These are phyloP conservation scores for Rhinogobio ventralis DNA, from an alignment of 2,797 vertebrate species.

Conservation along the genomic window DNA sequence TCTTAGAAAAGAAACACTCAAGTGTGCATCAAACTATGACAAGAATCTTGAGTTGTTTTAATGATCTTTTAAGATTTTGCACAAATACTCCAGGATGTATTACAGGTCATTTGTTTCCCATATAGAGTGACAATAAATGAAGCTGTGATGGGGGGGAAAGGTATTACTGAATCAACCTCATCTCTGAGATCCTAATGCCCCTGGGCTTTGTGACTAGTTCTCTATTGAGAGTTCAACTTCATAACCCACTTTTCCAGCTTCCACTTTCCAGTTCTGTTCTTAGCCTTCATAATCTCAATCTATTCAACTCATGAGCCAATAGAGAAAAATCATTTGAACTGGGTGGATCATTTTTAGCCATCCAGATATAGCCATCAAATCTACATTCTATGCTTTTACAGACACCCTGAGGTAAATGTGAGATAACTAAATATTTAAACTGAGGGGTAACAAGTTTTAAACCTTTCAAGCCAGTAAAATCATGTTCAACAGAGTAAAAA, in stretches of 20 bases:
- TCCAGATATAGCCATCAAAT: slow-evolving; percentile 26
- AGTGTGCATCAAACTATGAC: neutral
- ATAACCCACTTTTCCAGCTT: slow-evolving; percentile 35
- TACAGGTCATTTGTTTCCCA: neutral
- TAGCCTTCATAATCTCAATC: slow-evolving; percentile 34
- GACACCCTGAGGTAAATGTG: neutral
- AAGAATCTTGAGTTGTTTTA: neutral
- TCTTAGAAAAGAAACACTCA: slow-evolving; percentile 2
- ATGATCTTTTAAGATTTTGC: slow-evolving; percentile 10
- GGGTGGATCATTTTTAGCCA: slow-evolving; percentile 25
- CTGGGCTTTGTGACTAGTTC: slow-evolving; percentile 18
- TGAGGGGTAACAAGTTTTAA: neutral
- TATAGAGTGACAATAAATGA: slow-evolving; percentile 1
- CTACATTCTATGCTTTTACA: neutral
- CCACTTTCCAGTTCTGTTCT: slow-evolving; percentile 13
- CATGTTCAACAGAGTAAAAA: neutral
- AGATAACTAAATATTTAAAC: neutral
- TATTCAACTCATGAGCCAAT: slow-evolving; percentile 12
- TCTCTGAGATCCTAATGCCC: slow-evolving; percentile 7
- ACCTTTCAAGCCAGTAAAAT: neutral
- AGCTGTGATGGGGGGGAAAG: slow-evolving; percentile 4
- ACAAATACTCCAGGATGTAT: slow-evolving; percentile 1
- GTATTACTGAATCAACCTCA: slow-evolving; percentile 9
- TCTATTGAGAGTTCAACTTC: slow-evolving; percentile 28
- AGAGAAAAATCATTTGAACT: slow-evolving; percentile 22